phyloP scores from a whole-genome alignment of 2,113 vertebrate genomes.

The Austrofundulus limnaeus region DNA sequence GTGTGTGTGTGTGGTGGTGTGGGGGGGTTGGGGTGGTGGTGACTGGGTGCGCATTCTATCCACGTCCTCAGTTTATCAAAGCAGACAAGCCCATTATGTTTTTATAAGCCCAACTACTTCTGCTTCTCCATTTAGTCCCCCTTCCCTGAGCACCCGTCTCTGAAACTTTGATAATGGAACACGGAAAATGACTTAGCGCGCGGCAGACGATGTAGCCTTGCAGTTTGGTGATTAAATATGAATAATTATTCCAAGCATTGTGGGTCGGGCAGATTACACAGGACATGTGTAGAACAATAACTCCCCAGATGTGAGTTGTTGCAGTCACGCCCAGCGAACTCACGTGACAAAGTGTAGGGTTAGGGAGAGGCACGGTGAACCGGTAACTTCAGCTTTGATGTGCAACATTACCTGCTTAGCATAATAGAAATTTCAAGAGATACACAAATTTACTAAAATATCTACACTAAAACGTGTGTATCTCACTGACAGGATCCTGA shows the following conservation, averaged over 20 bases:
- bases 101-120: slow-evolving; percentile 83
- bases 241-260: slow-evolving; percentile 80
- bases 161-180: slow-evolving; percentile 85
- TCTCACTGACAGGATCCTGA: slow-evolving; percentile 49
- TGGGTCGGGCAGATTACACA: slow-evolving; percentile 76
- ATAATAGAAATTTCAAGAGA: slow-evolving; percentile 47
- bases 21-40: slow-evolving; percentile 21
- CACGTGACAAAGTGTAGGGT: slow-evolving; percentile 42
- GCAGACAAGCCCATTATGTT: slow-evolving; percentile 82
- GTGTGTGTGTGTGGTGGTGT: slow-evolving; percentile 1
- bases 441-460: slow-evolving; percentile 37
- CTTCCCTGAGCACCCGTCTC: slow-evolving; percentile 68
- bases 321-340: slow-evolving; percentile 40
- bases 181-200: slow-evolving; percentile 83
- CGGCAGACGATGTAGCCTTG: slow-evolving; percentile 69
- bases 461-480: slow-evolving; percentile 25
- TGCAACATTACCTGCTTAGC: slow-evolving; percentile 52
- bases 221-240: slow-evolving; percentile 80
- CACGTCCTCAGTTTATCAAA: slow-evolving; percentile 77
- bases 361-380: slow-evolving; percentile 4
- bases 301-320: slow-evolving; percentile 67
- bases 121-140: slow-evolving; percentile 79
- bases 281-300: slow-evolving; percentile 81
- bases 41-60: slow-evolving; percentile 59
- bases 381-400: too few relatives aligned